Conservation (phyloP, 2,113 vertebrate species). For the Tapirus terrestris region DNA sequence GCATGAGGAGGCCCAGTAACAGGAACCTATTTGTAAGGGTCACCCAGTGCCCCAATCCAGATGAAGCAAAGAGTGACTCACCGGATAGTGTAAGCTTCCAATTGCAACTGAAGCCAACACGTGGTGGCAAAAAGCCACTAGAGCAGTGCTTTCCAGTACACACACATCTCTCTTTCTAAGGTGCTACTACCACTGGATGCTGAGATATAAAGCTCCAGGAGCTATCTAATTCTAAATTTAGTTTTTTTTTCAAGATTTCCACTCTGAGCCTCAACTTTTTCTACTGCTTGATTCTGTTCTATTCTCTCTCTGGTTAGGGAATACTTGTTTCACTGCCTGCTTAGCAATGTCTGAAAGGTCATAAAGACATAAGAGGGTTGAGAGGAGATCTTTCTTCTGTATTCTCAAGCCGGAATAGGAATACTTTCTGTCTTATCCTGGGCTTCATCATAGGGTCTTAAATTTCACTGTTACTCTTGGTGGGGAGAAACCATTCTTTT, state of each 20-base stretch:
- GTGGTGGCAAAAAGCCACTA: background rate
- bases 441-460: background rate
- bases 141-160: background rate
- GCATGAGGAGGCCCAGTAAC: background rate
- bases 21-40: background rate
- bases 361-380: background rate
- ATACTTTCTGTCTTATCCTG: background rate
- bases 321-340: background rate
- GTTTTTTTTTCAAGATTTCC: background rate
- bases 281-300: background rate
- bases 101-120: background rate
- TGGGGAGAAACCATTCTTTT: background rate
- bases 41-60: background rate
- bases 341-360: background rate
- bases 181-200: background rate
- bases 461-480: background rate
- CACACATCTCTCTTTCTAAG: background rate
- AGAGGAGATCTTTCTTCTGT: background rate
- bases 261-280: background rate
- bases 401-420: background rate
- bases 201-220: background rate
- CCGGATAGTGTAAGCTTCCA: background rate
- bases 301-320: background rate
- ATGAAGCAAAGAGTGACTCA: background rate
- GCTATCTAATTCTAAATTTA: background rate